Evolutionary conservation across 2,888 invertebrate species (phyloP), one percentile per base, ranked within the genome.

Genomic region (Agapostemon virescens): DNA sequence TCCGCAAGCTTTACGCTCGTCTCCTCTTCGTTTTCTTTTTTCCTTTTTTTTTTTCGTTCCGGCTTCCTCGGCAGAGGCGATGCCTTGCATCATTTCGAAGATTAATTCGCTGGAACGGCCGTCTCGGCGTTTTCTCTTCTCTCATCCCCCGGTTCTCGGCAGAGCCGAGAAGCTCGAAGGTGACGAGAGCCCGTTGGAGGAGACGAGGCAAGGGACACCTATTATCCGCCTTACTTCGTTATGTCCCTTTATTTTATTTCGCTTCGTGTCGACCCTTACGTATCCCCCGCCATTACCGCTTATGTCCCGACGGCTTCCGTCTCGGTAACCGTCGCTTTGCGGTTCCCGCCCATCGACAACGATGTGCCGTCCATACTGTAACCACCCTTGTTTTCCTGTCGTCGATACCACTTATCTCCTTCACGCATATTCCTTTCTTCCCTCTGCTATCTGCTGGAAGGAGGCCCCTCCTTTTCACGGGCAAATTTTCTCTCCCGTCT

Each of bases 71-170:
- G 36, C 36, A 26, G 26, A 68, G 49, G 42, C 67, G 61, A 74
- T 74, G 83, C 79, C 85, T 85, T 85, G 86, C 84, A 89, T 90
- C 90, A 88, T 88, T 88, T 88, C 87, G 86, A 89, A 89, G 90
- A 90, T 89, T 88, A 90, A 90, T 90, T 90, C 85, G 84, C 79
- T 74, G 86, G 81, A 86, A 86, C 73, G 73, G 87, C 84, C 83
- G 67, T 63, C 13, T n/a, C 36, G 36, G 11, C 36, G 13, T 67
- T 69, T 63, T 49, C n/a, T 49, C n/a, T 11, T n/a, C 38, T 1
- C 38, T 11, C 70, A 63, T 67, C 68, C 64, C 40, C 75, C 67
- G 33, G 52, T 40, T 45, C 30, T 63, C 20, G 49, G 49, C 33
- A 20, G 55, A 40, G 55, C 33, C 30, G 67, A 52, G 82, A 79